Conservation (phyloP, 2,113 vertebrate genomes). For the Phaetusa simplex region DNA sequence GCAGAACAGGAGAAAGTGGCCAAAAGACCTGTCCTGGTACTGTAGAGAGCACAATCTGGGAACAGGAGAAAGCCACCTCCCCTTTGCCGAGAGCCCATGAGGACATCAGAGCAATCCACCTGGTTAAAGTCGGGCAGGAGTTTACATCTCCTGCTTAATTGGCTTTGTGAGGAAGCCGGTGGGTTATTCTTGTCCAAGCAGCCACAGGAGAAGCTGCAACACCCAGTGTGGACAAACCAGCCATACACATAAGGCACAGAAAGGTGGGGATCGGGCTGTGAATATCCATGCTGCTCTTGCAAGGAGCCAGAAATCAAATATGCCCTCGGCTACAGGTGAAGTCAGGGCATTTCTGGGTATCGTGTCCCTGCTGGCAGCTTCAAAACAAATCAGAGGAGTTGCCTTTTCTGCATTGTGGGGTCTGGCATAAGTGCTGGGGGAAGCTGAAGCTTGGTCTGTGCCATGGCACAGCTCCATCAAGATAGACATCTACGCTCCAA, state of each 20-base stretch:
- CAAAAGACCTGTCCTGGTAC: neutral
- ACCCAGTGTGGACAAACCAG: neutral
- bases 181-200: neutral
- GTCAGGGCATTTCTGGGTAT: neutral
- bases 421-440: neutral
- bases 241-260: neutral
- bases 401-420: neutral
- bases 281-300: neutral
- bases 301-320: neutral
- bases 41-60: neutral
- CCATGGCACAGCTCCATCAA: neutral
- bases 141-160: neutral
- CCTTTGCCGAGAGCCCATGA: neutral
- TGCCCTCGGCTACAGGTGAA: neutral
- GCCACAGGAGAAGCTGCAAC: neutral
- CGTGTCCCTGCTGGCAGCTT: neutral
- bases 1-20: neutral
- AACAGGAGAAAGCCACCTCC: neutral
- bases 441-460: neutral
- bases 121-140: neutral
- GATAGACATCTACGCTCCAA: fast-evolving
- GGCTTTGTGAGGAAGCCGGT: neutral
- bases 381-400: neutral
- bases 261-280: neutral
- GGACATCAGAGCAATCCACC: neutral